phyloP scores from a whole-genome alignment of 92 coral and sea anemone genomes.

The Phymanthus crucifer region DNA sequence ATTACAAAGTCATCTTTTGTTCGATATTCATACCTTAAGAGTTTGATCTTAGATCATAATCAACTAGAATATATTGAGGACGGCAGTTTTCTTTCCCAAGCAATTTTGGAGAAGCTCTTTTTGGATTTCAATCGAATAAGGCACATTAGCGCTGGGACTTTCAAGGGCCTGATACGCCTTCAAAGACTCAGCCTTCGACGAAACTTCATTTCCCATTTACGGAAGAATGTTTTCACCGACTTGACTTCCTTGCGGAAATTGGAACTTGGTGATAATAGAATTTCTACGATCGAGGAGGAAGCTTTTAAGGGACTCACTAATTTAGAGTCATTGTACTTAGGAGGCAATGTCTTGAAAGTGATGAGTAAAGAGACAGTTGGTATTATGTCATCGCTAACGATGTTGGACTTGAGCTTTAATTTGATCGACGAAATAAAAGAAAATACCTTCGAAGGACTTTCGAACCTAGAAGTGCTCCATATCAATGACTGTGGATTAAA shows the following conservation, averaged over 20 bases:
- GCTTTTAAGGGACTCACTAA: conserved; percentile 18
- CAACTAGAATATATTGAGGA: conserved; percentile 11
- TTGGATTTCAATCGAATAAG: conserved; percentile 19
- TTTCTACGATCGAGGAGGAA: conserved; percentile 20
- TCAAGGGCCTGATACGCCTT: conserved; percentile 30
- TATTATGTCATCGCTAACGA: neutral
- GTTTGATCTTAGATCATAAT: conserved; percentile 17
- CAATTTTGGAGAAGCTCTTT: conserved; percentile 11
- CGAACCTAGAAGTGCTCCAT: conserved; percentile 26
- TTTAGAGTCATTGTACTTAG: conserved; percentile 20
- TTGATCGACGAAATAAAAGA: conserved; percentile 10
- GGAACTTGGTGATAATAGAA: conserved; percentile 42
- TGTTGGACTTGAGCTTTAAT: conserved; percentile 29
- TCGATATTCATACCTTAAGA: conserved; percentile 16
- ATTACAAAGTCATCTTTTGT: conserved; percentile 24
- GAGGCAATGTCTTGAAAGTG: conserved; percentile 15
- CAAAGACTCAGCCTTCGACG: conserved; percentile 26
- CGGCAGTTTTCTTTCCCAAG: conserved; percentile 19
- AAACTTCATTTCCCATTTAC: conserved; percentile 31
- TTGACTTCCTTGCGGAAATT: conserved; percentile 13
- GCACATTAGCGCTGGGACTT: conserved; percentile 15
- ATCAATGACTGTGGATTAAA: conserved; percentile 35
- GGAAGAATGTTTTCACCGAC: conserved; percentile 21
- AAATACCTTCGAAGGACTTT: conserved; percentile 22
- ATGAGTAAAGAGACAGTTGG: conserved; percentile 6